Evolutionary conservation across 2,797 vertebrate genomes (phyloP).

Genomic region (Thripadectes ignobilis): DNA sequence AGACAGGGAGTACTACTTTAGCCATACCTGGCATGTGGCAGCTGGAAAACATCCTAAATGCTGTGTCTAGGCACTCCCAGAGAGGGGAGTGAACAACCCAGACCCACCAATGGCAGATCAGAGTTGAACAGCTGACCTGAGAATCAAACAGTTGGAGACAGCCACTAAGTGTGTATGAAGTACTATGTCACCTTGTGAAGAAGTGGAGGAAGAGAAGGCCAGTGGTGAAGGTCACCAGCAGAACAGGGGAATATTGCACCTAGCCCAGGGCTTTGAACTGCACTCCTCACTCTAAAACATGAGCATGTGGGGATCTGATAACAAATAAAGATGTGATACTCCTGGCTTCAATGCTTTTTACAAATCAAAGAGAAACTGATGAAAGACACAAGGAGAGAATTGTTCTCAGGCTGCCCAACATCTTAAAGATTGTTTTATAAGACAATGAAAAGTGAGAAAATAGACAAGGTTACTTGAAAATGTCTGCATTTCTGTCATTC

Average conservation of each 20-base stretch:
- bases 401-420: not conserved
- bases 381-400: not conserved
- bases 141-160: not conserved
- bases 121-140: not conserved
- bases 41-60: not conserved
- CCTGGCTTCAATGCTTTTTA: not conserved
- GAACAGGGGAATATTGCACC: not conserved
- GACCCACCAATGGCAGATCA: not conserved
- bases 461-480: not conserved
- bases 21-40: fast-evolving
- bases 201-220: not conserved
- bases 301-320: not conserved
- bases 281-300: not conserved
- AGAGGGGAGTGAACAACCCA: not conserved
- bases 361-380: not conserved
- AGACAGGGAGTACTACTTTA: not conserved
- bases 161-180: not conserved
- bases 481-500: not conserved
- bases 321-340: not conserved
- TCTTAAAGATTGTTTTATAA: not conserved
- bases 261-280: not conserved
- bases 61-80: not conserved
- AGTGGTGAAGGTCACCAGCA: not conserved
- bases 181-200: not conserved
- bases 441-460: not conserved